These are phyloP conservation scores for Listronotus bonariensis DNA, from an alignment of 1,140 invertebrate species.

Conservation along the genomic window DNA sequence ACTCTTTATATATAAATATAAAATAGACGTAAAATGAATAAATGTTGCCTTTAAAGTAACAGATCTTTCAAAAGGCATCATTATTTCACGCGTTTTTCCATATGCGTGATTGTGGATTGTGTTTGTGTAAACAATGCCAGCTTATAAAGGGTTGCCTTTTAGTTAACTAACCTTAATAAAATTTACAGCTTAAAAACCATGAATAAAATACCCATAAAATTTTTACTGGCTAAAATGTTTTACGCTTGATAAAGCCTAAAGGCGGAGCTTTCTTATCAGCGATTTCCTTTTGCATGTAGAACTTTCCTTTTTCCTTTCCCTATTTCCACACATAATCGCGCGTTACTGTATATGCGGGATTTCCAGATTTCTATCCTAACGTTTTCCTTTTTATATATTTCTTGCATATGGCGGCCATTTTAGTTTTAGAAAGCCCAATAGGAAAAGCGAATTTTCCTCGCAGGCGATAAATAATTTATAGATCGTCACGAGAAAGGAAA, in stretches of 20 bases:
- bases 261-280: neutral
- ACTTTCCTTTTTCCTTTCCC: neutral
- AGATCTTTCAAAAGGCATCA: no score
- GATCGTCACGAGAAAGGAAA: conserved; percentile 3
- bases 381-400: conserved; percentile 11
- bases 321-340: neutral
- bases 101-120: no score
- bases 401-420: conserved; percentile 6
- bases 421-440: conserved; percentile 2
- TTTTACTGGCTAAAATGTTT: neutral
- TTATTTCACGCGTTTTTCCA: no score
- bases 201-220: no score
- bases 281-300: no score
- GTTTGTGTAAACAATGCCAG: no score
- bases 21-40: no score
- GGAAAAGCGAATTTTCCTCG: conserved; percentile 10
- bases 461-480: conserved; percentile 16
- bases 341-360: neutral
- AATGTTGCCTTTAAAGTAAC: no score
- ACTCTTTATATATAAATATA: no score
- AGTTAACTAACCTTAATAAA: no score
- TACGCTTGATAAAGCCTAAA: neutral
- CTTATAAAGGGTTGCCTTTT: no score
- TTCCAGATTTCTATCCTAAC: neutral
- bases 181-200: no score